Percentiles rank a stretch among this genome's conserved stretches.
phyloP scores from a whole-genome alignment of 1,140 invertebrate genomes.

The Drosophila nannoptera region DNA sequence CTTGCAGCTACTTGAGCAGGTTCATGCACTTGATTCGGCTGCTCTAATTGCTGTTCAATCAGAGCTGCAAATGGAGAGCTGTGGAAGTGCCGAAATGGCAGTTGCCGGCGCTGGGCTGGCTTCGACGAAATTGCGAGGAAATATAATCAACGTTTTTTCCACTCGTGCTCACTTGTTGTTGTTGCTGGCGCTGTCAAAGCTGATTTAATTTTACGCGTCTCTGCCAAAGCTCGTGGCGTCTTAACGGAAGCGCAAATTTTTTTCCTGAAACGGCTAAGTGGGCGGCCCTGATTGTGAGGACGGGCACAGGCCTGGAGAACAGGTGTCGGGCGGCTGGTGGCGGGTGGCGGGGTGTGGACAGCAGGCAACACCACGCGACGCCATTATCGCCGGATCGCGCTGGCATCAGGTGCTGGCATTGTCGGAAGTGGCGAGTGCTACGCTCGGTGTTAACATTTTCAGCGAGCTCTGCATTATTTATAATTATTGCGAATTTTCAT shows the following conservation, averaged over 20 bases:
- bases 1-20: conserved; percentile 64
- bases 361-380: conserved; percentile 13
- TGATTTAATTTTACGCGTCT: conserved; percentile 65
- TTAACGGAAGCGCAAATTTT: conserved; percentile 60
- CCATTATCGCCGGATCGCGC: conserved; percentile 13
- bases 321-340: conserved; percentile 8
- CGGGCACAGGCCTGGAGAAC: too few relatives aligned
- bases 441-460: conserved; percentile 43
- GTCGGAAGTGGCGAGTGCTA: conserved; percentile 66
- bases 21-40: conserved; percentile 62
- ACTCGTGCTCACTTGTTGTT: not conserved
- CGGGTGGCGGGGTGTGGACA: not conserved
- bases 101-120: not conserved
- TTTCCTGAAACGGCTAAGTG: conserved; percentile 51
- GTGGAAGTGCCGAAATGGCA: conserved; percentile 7
- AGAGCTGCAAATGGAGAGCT: conserved; percentile 21
- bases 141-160: conserved; percentile 23
- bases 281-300: not conserved
- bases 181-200: conserved; percentile 28
- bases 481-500: conserved; percentile 77
- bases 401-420: conserved; percentile 54
- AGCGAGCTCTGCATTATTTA: conserved; percentile 66
- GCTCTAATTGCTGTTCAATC: conserved; percentile 70
- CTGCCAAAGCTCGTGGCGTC: conserved; percentile 24
- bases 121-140: not conserved